These are phyloP conservation scores for Ctenomys sociabilis DNA, from an alignment of 2,113 vertebrate species.

Conservation along the genomic window DNA sequence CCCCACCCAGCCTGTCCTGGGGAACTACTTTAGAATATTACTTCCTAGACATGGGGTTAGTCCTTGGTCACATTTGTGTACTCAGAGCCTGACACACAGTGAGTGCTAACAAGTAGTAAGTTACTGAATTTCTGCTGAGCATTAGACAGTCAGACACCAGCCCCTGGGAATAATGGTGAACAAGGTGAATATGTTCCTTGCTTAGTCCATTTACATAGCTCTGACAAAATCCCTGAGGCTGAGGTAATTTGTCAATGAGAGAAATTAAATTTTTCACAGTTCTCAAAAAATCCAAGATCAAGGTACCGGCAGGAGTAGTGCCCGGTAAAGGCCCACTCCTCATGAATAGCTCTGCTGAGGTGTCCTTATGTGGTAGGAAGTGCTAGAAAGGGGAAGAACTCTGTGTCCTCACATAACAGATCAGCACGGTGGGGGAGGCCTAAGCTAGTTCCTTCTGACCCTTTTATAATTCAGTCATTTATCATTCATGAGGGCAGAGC, in stretches of 20 bases:
- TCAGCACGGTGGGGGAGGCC: background rate
- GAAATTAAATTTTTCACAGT: background rate
- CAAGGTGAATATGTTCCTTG: background rate
- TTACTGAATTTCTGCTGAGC: background rate
- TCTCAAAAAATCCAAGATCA: background rate
- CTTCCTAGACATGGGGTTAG: background rate
- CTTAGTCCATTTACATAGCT: background rate
- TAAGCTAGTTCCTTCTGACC: background rate
- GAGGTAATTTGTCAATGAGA: background rate
- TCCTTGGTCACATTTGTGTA: background rate
- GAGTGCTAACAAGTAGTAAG: background rate
- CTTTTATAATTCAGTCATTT: background rate
- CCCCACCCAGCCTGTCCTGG: too few relatives aligned
- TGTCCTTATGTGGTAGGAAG: background rate
- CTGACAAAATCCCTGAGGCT: background rate
- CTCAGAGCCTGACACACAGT: background rate
- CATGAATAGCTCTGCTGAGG: background rate
- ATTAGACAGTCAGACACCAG: background rate
- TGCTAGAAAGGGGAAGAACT: too few relatives aligned
- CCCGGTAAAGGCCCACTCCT: background rate
- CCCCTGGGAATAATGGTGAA: background rate
- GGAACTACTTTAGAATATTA: background rate
- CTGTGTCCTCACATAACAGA: background rate
- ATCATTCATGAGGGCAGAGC: background rate
- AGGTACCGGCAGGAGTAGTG: background rate